Evolutionary conservation across 2,797 vertebrate species (phyloP), one percentile per base, ranked within the genome.

Genomic region (Tenualosa thibaudeaui): DNA sequence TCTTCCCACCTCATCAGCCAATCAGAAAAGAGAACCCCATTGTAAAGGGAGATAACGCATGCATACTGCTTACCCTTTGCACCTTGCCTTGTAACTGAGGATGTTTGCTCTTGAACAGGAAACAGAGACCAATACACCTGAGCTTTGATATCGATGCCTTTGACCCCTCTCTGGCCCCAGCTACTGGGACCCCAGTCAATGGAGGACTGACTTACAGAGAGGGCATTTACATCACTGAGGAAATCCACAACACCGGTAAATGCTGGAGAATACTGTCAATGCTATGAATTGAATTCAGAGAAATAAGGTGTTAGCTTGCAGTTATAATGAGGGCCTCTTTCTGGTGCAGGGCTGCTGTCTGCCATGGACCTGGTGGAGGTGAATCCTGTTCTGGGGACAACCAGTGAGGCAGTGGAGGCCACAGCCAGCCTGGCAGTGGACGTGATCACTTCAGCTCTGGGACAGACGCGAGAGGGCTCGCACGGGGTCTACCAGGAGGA

Each of bases 201-300:
- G 98, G 98, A n/a, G 98, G 98, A 78, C 82, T 99, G 91, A 99
- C 98, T n/a, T 99, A 99, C 90, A 97, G 98, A 91, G 98, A 99
- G 93, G 98, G 98, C 85, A 96, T 99, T 93, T 99, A 98, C 91
- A 95, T 99, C 90, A 93, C 97, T 15, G 98, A 99, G 92, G 98
- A 99, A 92, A 96, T 99, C 90, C 96, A 99, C 83, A 98, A 97
- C 91, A 98, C 98, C 92, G 98, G 98, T 99, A 95, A 37, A 65
- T 5, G 40, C 3, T 37, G 1, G 13, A 46, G 3, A 78, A 7
- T 2, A 17, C 31, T 37, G 10, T 31, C 65, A 31, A 13, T 75
- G 40, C 31, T 31, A 37, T 40, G 13, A 40, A 75, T 17, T 40
- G 31, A 40, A 40, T 15, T 19, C 5, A 17, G 37, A 43, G 3